Percentiles rank a stretch among this genome's conserved stretches.
Conservation (phyloP, 2,113 vertebrate species). For the Pithys albifrons region DNA sequence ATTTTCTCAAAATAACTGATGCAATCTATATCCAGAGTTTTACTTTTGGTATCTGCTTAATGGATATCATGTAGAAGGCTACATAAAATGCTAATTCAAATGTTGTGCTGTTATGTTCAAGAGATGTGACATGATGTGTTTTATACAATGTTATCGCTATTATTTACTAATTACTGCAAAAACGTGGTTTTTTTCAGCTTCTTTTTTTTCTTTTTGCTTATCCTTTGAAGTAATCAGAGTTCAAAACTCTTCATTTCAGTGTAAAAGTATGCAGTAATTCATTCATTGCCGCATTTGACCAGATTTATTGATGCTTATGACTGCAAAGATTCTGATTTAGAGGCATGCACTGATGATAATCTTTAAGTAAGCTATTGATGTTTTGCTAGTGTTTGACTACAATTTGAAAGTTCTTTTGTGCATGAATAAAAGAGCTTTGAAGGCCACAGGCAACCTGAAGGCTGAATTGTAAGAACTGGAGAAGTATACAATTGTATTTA, state of each 20-base stretch:
- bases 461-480: neutral
- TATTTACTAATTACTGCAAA: neutral
- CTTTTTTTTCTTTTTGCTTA: neutral
- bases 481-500: neutral
- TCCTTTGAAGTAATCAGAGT: neutral
- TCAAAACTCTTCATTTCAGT: neutral
- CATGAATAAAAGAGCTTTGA: neutral
- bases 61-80: neutral
- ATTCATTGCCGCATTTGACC: neutral
- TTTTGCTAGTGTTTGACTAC: neutral
- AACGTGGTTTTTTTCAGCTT: neutral
- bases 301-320: neutral
- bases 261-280: neutral
- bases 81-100: neutral
- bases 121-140: neutral
- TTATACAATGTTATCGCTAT: neutral
- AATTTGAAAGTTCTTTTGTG: neutral
- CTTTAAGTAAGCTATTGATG: neutral
- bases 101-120: neutral
- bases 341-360: neutral
- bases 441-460: neutral
- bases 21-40: neutral
- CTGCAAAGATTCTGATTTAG: neutral
- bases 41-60: neutral
- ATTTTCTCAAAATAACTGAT: neutral